Evolutionary conservation across 92 coral and sea anemone genomes (phyloP).

Genomic region (Epizoanthus illoricatus): DNA sequence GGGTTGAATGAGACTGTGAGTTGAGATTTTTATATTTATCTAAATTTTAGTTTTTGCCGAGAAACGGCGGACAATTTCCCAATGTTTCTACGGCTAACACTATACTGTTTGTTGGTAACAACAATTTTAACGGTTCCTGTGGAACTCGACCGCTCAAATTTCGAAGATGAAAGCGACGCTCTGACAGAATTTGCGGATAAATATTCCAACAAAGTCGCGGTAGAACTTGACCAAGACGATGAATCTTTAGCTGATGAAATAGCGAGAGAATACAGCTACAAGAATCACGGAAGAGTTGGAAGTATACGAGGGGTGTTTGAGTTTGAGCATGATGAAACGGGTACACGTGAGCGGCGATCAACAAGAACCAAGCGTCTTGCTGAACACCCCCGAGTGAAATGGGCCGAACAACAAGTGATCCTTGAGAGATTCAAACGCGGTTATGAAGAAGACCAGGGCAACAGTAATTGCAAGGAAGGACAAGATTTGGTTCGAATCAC

Average conservation of each 20-base stretch:
- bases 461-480: slow-evolving; percentile 22
- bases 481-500: slow-evolving; percentile 19
- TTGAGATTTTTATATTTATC: neutral
- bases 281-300: slow-evolving; percentile 80
- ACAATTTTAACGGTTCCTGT: slow-evolving; percentile 41
- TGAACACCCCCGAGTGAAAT: slow-evolving; percentile 80
- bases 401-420: slow-evolving; percentile 80
- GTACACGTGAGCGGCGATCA: slow-evolving; percentile 48
- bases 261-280: slow-evolving; percentile 72
- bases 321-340: slow-evolving; percentile 64
- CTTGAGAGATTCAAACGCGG: slow-evolving; percentile 84
- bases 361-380: slow-evolving; percentile 59
- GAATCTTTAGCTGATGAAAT: slow-evolving; percentile 79
- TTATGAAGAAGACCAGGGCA: slow-evolving; percentile 26
- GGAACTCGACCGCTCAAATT: slow-evolving; percentile 17
- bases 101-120: slow-evolving; percentile 27
- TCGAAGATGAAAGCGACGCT: slow-evolving; percentile 12
- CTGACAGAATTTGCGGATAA: slow-evolving; percentile 7
- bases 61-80: slow-evolving; percentile 32
- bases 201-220: slow-evolving; percentile 55
- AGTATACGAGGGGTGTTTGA: slow-evolving; percentile 68
- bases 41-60: slow-evolving; percentile 26
- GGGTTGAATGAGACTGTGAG: neutral
- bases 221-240: slow-evolving; percentile 79
- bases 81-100: slow-evolving; percentile 25